phyloP scores from a whole-genome alignment of 1,140 invertebrate species.

The Drosophila bifasciata region DNA sequence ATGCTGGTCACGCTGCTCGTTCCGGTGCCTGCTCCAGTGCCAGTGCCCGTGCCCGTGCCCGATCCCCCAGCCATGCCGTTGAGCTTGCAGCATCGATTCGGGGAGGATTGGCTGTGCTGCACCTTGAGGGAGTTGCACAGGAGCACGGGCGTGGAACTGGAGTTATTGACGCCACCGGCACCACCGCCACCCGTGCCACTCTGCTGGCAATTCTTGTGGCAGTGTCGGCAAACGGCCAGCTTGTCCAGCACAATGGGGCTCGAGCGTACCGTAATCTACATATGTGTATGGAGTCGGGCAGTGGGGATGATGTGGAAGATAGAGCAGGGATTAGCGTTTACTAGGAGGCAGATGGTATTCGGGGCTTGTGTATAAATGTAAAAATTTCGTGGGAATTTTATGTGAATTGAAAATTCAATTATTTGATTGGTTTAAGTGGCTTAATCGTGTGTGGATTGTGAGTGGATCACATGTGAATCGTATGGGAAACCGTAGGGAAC shows the following conservation, averaged over 20 bases:
- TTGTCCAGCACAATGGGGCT: slow-evolving; percentile 87
- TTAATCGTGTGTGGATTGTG: too few relatives aligned
- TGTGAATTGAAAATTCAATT: too few relatives aligned
- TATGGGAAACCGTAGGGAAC: too few relatives aligned
- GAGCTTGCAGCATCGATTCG: slow-evolving; percentile 80
- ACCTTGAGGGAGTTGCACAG: slow-evolving; percentile 82
- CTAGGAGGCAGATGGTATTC: too few relatives aligned
- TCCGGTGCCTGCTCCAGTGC: slow-evolving; percentile 31
- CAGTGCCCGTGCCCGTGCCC: slow-evolving; percentile 32
- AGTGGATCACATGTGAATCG: too few relatives aligned
- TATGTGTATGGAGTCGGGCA: too few relatives aligned
- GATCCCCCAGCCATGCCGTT: slow-evolving; percentile 52
- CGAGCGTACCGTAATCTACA: slow-evolving; percentile 88
- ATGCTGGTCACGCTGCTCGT: slow-evolving; percentile 72
- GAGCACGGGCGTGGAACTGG: slow-evolving; percentile 45
- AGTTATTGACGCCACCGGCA: slow-evolving; percentile 7
- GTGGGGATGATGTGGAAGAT: slow-evolving; percentile 1
- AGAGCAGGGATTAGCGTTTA: slow-evolving; percentile 39
- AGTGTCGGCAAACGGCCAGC: slow-evolving; percentile 88
- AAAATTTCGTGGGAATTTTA: too few relatives aligned
- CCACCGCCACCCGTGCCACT: slow-evolving; percentile 13
- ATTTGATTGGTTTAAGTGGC: not conserved
- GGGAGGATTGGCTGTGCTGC: slow-evolving; percentile 83
- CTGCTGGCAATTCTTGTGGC: slow-evolving; percentile 88
- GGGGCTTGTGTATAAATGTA: too few relatives aligned